Percentiles rank a stretch among this genome's conserved stretches.
Evolutionary conservation across 37 sponge, comb jelly and placozoan genomes (phyloP).

Genomic region (Theonella swinhoei): DNA sequence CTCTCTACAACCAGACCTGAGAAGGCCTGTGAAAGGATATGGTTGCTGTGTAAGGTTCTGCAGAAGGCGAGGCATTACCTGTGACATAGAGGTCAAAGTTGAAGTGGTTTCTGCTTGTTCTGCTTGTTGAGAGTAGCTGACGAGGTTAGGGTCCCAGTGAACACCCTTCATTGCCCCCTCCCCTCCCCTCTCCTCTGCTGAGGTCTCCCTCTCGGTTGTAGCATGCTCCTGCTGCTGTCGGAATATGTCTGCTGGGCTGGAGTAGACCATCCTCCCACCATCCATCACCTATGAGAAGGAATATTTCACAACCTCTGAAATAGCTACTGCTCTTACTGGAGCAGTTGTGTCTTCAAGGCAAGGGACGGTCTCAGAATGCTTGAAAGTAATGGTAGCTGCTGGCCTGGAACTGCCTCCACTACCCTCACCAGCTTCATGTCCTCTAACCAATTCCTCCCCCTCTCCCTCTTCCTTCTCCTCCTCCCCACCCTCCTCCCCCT

Average conservation of each 20-base stretch:
- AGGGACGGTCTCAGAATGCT: too few relatives aligned
- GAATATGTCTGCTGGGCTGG: constrained; percentile 38
- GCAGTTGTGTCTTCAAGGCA: background rate
- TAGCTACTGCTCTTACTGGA: background rate
- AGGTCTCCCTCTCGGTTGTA: background rate
- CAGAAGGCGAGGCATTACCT: background rate
- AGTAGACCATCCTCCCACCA: too few relatives aligned
- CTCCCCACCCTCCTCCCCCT: constrained; percentile 17
- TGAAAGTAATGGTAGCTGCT: background rate
- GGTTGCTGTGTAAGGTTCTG: too few relatives aligned
- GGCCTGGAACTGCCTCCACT: background rate
- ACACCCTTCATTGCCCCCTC: constrained; percentile 5
- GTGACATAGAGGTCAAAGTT: background rate
- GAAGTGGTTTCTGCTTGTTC: background rate
- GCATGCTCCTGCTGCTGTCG: background rate
- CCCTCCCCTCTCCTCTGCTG: background rate
- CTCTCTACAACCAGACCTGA: constrained; percentile 66
- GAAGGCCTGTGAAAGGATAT: constrained; percentile 45
- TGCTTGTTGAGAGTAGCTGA: background rate
- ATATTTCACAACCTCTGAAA: too few relatives aligned
- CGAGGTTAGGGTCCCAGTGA: constrained; percentile 30
- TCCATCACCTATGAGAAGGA: too few relatives aligned
- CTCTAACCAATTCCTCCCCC: constrained; percentile 11
- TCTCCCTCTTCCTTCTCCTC: constrained; percentile 9
- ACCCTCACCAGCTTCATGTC: background rate